Evolutionary conservation across 1,140 invertebrate genomes (phyloP).

Genomic region (Penaeus indicus): DNA sequence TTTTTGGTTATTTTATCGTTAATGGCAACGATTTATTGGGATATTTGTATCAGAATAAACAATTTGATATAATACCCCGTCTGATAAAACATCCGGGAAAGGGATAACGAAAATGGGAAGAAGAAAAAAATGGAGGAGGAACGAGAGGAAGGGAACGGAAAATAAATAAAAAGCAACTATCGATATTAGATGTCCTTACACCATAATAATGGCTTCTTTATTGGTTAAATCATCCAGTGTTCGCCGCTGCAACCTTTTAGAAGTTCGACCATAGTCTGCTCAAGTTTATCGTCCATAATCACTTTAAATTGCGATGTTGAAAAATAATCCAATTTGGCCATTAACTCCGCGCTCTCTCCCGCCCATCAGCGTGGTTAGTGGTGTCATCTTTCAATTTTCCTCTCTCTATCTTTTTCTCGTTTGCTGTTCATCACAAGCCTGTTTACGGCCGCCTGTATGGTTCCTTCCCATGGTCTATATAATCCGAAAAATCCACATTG

Average conservation of each 20-base stretch:
- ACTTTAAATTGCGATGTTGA: slow-evolving; percentile 42
- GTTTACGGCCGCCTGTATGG: slow-evolving; percentile 43
- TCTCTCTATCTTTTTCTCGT: slow-evolving; percentile 56
- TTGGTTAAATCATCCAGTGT: neutral
- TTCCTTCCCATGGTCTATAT: slow-evolving; percentile 42
- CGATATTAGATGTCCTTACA: too few species aligned
- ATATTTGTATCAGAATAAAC: too few species aligned
- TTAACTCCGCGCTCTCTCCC: neutral
- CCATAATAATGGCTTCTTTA: too few species aligned
- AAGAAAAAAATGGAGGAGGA: too few species aligned
- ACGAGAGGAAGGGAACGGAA: too few species aligned
- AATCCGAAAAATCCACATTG: slow-evolving; percentile 61
- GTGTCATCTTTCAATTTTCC: slow-evolving; percentile 1
- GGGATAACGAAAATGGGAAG: too few species aligned
- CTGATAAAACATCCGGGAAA: too few species aligned
- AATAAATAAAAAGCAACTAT: too few species aligned
- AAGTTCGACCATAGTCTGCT: slow-evolving; percentile 26
- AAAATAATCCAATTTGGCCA: slow-evolving; percentile 54
- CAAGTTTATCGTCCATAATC: neutral
- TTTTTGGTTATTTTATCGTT: too few species aligned
- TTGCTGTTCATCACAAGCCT: slow-evolving; percentile 56
- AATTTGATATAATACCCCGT: too few species aligned
- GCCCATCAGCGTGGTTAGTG: neutral
- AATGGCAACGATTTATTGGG: too few species aligned
- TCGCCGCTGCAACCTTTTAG: neutral